Base-by-base conservation (phyloP, 2,888 invertebrate species). In the Hololepta plana region DNA sequence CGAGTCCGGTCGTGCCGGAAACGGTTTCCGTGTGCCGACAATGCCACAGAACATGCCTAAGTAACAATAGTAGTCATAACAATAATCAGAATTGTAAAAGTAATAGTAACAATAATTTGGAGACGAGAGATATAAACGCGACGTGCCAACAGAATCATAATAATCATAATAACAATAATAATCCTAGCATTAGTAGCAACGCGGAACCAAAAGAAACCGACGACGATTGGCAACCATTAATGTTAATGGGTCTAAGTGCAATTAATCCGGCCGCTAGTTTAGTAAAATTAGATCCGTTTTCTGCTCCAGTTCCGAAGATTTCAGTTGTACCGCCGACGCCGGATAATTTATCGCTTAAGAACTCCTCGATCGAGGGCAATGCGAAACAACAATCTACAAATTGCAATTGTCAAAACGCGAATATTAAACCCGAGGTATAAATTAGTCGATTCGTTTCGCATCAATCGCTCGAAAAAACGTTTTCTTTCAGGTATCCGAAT, bases 261-360 rank as follows among this genome's bases (percentile, higher is more conserved):
- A 61, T 64, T 7, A 68, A 66, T 43, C 67, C 68, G n/a, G 62
- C 67, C 17, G 62, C 65, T 12, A 65, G 58, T 46, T 46, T 67
- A 40, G 43, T 67, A 40, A 56, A 67, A 53, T 31, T 62, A 40
- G 51, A 69, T 40, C 67, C 68, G 2, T 67, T 67, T 38, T 57
- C 74, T 36, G 32, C 41, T 32, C 49, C 44, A 9, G 57, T 75
- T 36, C 75, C 75, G 30, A 73, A 69, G 42, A 76, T 79, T 42
- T 67, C 77, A 23, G 69, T 79, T 32, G 64, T 76, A 30, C 77
- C 79, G 31, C 74, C 79, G 12, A 77, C 77, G 2, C 76, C 77
- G 3, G 76, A 77, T 40, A 28, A 26, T 8, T n/a, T n/a, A n/a
- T n/a, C n/a, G n/a, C n/a, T n/a, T n/a, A n/a, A n/a, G n/a, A n/a